phyloP scores from a whole-genome alignment of 2,888 invertebrate species.

The Noctua pronuba region DNA sequence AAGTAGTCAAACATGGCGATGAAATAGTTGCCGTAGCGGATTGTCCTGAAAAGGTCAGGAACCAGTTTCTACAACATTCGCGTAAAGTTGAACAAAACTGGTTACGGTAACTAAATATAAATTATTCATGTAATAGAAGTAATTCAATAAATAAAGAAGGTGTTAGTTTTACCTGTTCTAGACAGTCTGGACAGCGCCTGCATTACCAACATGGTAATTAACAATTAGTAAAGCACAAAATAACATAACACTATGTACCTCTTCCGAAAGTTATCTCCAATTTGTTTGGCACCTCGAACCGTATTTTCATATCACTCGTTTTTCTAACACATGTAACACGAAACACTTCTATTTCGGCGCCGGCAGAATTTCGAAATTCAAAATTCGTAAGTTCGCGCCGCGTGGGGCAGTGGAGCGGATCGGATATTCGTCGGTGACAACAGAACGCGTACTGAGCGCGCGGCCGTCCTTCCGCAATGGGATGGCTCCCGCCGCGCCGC shows the following conservation, averaged over 20 bases:
- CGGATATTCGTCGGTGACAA: constrained; percentile 84
- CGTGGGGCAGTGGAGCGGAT: constrained; percentile 79
- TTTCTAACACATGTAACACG: constrained; percentile 72
- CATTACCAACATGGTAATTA: constrained; percentile 61
- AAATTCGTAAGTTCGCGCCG: constrained; percentile 69
- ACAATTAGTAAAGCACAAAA: constrained; percentile 63
- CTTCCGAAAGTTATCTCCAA: constrained; percentile 88
- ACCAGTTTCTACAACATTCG: constrained; percentile 54
- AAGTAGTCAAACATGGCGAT: constrained; percentile 22
- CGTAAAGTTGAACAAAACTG: constrained; percentile 47
- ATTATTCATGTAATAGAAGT: constrained; percentile 39
- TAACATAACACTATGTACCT: constrained; percentile 78
- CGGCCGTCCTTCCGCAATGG: constrained; percentile 85
- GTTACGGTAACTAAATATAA: constrained; percentile 34
- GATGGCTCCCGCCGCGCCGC: constrained; percentile 88
- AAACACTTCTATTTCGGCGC: constrained; percentile 70
- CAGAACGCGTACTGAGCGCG: constrained; percentile 79
- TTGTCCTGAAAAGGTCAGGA: constrained; percentile 45
- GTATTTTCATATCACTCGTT: constrained; percentile 87
- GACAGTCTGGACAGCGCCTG: constrained; percentile 59
- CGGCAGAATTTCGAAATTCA: constrained; percentile 61
- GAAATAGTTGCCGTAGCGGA: constrained; percentile 24
- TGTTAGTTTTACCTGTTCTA: constrained; percentile 62
- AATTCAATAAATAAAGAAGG: constrained; percentile 26
- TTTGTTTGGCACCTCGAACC: constrained; percentile 89